Base-by-base conservation (phyloP, 2,113 vertebrate genomes). In the Pungitius pungitius region DNA sequence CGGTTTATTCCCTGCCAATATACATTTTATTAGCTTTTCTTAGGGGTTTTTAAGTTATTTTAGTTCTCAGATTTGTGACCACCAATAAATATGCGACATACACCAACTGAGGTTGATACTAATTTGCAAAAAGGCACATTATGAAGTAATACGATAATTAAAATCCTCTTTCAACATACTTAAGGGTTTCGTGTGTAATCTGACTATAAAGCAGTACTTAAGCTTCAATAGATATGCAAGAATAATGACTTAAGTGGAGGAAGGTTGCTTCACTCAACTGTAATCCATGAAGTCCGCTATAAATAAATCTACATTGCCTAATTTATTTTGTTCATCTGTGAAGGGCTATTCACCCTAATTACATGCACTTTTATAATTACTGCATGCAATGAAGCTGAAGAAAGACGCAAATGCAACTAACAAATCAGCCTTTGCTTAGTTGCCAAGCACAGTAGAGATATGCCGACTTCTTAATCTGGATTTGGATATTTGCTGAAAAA, bases 141-240 rank as follows among this genome's bases (percentile, higher is more conserved):
- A 56, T 60, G 51, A 73, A 82, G 45, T 79, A 77, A 86, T 80
- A 67, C 65, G 39, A 74, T 78, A 71, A 80, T 74, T 47, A 56
- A 77, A 66, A 37, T 26, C 57, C 39, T 80, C 72, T 78, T 81
- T 81, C 60, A 78, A 33, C 27, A 80, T 78, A 77, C 81, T 80
- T 62, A 43, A 74, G 42, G 84, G 63, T 78, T 84, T 73, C 59
- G 35, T 15, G 3, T 83, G 75, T 82, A 86, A 89, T 87, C 82
- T 73, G 69, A 80, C 77, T 85, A 75, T 73, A 86, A 56, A 77
- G 52, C 69, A 57, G 69, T 63, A 69, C 82, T 77, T 76, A 71
- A 81, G 49, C n/a, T n/a, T 62, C 57, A 37, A n/a, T n/a, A n/a
- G n/a, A n/a, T n/a, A n/a, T n/a, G n/a, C n/a, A n/a, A n/a, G n/a